Base-by-base conservation (phyloP, 35 echinoderm and acorn worm species). In the Nesometra sesokonis region DNA sequence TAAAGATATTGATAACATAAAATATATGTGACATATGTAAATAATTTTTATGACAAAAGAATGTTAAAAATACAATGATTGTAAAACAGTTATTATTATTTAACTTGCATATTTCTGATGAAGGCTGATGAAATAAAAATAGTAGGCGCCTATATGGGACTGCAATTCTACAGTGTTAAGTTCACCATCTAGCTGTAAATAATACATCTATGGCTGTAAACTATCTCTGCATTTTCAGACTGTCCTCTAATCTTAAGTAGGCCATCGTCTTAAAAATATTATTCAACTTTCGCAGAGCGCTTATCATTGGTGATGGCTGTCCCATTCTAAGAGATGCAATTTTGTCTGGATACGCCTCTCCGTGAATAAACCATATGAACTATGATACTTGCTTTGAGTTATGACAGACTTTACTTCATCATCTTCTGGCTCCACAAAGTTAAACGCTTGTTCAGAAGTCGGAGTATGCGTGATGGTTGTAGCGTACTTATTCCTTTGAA, bases 211-310 rank as follows among this genome's bases (percentile, higher is more conserved):
- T n/a, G n/a, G n/a, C n/a, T n/a, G n/a, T n/a, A 29, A n/a, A 37
- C 9, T 23, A 82, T n/a, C 21, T 33, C 47, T 7, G 79, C 23
- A 33, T 36, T 39, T 7, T 23, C 27, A 17, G 81, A 35, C 0
- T 78, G 35, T 17, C 87, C 87, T 30, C 87, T 35, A 31, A 88
- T 78, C 32, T 78, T 88, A 29, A 88, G 39, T 21, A 88, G 15
- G 7, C 79, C 87, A 32, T 57, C 30, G 19, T 82, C 79, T 88
- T 78, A 11, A 57, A 5, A 32, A 88, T n/a, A 82, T 33, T 78
- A 30, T 82, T 47, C 3, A 88, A 33, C 30, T 81, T 82, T 29
- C 38, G 17, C 17, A 88, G 19, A 34, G 78, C 17, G 34, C 80
- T 82, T 8, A 13, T 0, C 32, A 32, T 88, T 17, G 78, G 87